Conservation (phyloP, 1,140 invertebrate genomes). For the Drosophila gunungcola region DNA sequence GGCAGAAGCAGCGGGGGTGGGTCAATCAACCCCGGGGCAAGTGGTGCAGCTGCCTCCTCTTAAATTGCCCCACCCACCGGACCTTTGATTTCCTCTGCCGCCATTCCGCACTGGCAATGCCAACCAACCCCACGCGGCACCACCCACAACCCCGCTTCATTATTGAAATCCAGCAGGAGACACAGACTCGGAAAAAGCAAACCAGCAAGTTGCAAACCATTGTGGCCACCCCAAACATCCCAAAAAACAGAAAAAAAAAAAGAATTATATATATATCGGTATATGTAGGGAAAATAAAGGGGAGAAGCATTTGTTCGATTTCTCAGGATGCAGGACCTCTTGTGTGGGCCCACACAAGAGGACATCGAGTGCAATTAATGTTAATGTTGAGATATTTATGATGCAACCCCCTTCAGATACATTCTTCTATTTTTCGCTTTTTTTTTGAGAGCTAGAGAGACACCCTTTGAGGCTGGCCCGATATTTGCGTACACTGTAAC, state of each 20-base stretch:
- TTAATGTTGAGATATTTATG: conserved; percentile 84
- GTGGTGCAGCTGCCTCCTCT: conserved; percentile 41
- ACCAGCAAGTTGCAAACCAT: conserved; percentile 64
- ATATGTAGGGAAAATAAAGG: neutral
- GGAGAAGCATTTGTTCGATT: conserved; percentile 72
- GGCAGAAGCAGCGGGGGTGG: neutral
- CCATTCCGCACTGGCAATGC: conserved; percentile 51
- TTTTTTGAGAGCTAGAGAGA: conserved; percentile 22
- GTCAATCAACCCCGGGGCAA: conserved; percentile 40
- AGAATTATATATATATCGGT: neutral
- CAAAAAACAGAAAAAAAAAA: conserved; percentile 1
- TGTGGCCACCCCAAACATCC: conserved; percentile 72
- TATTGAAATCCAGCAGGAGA: conserved; percentile 64
- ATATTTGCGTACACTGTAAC: conserved; percentile 56
- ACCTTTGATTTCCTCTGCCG: conserved; percentile 38
- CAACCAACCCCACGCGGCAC: neutral
- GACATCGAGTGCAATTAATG: conserved; percentile 85
- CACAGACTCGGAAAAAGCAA: conserved; percentile 53
- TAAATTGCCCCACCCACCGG: conserved; percentile 22
- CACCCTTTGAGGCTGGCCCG: conserved; percentile 28
- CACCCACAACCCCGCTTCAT: conserved; percentile 62
- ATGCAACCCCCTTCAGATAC: conserved; percentile 62
- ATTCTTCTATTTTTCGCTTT: conserved; percentile 33
- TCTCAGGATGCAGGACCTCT: conserved; percentile 74
- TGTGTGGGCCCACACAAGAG: conserved; percentile 82